These are phyloP conservation scores for Escarpia spicata DNA, from an alignment of 2,888 invertebrate species.

Conservation along the genomic window DNA sequence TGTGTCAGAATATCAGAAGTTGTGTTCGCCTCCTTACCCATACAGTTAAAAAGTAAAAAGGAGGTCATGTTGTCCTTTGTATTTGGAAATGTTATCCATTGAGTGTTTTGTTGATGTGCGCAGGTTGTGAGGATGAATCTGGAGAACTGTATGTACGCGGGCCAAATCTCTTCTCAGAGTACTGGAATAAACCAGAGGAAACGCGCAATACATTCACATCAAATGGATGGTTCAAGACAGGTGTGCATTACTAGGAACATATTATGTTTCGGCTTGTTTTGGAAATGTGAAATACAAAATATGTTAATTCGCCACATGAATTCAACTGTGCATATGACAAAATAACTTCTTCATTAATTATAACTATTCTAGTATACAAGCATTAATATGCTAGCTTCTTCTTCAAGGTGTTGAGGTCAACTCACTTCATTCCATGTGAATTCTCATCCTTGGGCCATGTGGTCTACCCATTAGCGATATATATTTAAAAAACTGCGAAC, in stretches of 20 bases:
- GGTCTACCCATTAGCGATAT: no score
- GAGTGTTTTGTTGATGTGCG: not conserved
- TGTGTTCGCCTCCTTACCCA: not conserved
- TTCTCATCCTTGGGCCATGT: no score
- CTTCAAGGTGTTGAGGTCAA: no score
- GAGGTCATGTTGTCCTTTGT: not conserved
- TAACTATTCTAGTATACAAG: no score
- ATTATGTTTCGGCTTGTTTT: not conserved
- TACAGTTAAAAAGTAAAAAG: not conserved
- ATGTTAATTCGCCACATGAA: no score
- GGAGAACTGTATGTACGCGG: slow-evolving; percentile 77
- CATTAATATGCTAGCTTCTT: no score
- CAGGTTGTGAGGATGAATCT: slow-evolving; percentile 31
- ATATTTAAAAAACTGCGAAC: no score
- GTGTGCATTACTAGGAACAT: slow-evolving; percentile 53
- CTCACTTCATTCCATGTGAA: no score
- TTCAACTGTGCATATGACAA: no score
- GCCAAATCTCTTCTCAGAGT: slow-evolving; percentile 77
- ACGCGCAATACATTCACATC: slow-evolving; percentile 78
- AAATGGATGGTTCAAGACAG: slow-evolving; percentile 91
- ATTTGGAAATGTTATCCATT: no score
- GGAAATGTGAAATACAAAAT: not conserved
- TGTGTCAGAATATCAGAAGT: not conserved
- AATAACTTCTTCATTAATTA: no score
- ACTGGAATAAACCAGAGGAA: slow-evolving; percentile 80